phyloP scores from a whole-genome alignment of 1,140 invertebrate species.

The Drosophila arizonae region DNA sequence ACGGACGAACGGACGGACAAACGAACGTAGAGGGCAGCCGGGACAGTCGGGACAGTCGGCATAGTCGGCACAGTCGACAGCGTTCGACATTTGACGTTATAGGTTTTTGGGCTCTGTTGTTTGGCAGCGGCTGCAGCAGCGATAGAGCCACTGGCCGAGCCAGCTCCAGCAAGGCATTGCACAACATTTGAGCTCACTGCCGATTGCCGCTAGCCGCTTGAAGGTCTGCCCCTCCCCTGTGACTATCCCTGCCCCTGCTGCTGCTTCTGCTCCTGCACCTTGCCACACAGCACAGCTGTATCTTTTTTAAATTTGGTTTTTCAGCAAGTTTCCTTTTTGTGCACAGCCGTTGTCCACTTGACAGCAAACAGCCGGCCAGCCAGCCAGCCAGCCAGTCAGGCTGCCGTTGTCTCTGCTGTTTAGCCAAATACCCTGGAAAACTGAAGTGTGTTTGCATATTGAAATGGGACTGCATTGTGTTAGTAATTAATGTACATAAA shows the following conservation, averaged over 20 bases:
- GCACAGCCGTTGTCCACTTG: conserved; percentile 65
- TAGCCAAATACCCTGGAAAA: conserved; percentile 8
- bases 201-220: neutral
- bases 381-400: too few relatives aligned
- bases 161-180: conserved; percentile 49
- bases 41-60: conserved; percentile 42
- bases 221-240: too few relatives aligned
- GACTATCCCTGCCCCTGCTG: too few relatives aligned
- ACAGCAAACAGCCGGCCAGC: conserved; percentile 19
- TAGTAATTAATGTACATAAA: neutral
- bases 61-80: conserved; percentile 42
- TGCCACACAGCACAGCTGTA: conserved; percentile 1
- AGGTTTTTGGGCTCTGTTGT: conserved; percentile 58
- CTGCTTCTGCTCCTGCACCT: neutral
- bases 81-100: conserved; percentile 78
- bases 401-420: too few relatives aligned
- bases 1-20: neutral
- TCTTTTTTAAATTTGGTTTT: conserved; percentile 30
- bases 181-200: conserved; percentile 59
- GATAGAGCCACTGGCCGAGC: conserved; percentile 14
- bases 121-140: conserved; percentile 53
- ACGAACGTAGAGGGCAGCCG: conserved; percentile 5
- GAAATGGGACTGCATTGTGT: too few relatives aligned
- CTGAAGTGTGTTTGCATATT: too few relatives aligned
- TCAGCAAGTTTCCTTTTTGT: conserved; percentile 21